These are phyloP conservation scores for Chrysocyon brachyurus DNA, from an alignment of 2,797 vertebrate species.

Conservation along the genomic window DNA sequence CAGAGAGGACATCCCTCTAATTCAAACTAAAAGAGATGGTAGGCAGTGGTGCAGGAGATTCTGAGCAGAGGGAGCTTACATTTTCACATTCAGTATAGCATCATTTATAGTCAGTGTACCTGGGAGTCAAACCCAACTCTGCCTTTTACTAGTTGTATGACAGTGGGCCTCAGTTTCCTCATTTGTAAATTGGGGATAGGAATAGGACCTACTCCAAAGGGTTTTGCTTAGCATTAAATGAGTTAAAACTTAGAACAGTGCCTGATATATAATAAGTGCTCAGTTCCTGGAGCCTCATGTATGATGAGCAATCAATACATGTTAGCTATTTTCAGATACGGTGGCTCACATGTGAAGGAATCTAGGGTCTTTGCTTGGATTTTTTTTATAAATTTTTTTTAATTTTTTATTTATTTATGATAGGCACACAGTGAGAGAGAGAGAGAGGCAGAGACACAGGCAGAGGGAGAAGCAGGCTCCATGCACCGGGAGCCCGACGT, in stretches of 20 bases:
- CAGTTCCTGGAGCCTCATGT: neutral
- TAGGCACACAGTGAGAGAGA: too few relatives aligned
- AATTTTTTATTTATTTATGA: too few relatives aligned
- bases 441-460: too few relatives aligned
- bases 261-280: neutral
- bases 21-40: neutral
- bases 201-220: neutral
- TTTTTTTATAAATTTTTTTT: neutral
- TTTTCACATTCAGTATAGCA: rapidly evolving
- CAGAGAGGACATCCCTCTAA: neutral
- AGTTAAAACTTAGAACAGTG: neutral
- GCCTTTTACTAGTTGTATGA: neutral
- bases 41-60: neutral
- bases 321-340: neutral
- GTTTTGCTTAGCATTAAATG: neutral
- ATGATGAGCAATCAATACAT: neutral
- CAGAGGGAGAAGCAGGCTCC: too few relatives aligned
- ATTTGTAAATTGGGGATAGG: neutral
- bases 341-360: neutral
- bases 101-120: neutral
- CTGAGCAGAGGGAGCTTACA: neutral
- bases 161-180: neutral
- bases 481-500: too few relatives aligned
- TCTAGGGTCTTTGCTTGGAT: neutral
- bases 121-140: neutral